Percentiles rank a stretch among this genome's conserved stretches.
These are phyloP conservation scores for Antitype chi DNA, from an alignment of 2,888 invertebrate species.

Conservation along the genomic window DNA sequence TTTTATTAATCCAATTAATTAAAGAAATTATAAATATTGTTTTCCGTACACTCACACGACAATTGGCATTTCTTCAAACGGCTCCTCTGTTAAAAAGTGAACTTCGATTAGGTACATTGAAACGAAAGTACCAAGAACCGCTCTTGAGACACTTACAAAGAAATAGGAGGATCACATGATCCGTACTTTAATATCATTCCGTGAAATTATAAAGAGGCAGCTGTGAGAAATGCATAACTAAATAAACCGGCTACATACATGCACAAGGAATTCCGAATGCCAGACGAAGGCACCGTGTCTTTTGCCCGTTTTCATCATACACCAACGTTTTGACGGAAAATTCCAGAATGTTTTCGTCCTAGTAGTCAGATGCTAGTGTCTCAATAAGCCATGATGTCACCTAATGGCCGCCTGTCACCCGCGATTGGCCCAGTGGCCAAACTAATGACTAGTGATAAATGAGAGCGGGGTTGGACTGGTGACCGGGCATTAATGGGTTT, in stretches of 20 bases:
- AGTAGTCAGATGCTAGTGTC: conserved; percentile 22
- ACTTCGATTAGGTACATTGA: neutral
- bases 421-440: conserved; percentile 21
- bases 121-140: conserved; percentile 7
- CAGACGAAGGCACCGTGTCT: neutral
- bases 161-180: conserved; percentile 28
- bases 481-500: conserved; percentile 20
- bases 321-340: neutral
- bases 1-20: neutral
- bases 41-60: neutral
- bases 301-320: neutral
- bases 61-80: neutral
- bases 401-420: conserved; percentile 54
- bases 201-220: conserved; percentile 50
- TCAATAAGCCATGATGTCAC: conserved; percentile 58
- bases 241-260: conserved; percentile 44
- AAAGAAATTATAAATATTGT: neutral
- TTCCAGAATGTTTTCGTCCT: conserved; percentile 19
- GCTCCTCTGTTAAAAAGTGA: neutral
- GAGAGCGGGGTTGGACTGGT: conserved; percentile 18
- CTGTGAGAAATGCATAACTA: conserved; percentile 60
- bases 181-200: conserved; percentile 39
- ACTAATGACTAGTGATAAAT: conserved; percentile 56
- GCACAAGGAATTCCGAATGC: conserved; percentile 38
- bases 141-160: conserved; percentile 29